Percentiles rank a stretch among this genome's conserved stretches.
Conservation (phyloP, 1,140 invertebrate genomes). For the Brachionus sp. region DNA sequence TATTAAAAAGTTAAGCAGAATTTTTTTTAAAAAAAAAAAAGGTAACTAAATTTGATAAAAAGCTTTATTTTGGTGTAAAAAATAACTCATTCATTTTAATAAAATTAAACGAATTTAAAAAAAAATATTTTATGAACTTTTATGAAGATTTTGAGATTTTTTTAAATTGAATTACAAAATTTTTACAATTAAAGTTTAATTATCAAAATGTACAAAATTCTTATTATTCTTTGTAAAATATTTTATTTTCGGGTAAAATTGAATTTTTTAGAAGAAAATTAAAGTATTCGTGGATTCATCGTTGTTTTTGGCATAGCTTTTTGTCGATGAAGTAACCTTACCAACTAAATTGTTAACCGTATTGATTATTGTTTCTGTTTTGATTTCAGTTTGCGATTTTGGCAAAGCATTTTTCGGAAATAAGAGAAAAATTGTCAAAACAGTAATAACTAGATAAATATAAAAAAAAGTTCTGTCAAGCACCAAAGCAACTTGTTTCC, state of each 20-base stretch:
- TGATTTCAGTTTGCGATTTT: neutral
- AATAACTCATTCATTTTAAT: too few relatives aligned
- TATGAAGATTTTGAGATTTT: too few relatives aligned
- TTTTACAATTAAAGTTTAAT: neutral
- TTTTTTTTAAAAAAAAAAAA: too few relatives aligned
- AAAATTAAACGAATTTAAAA: too few relatives aligned
- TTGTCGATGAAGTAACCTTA: neutral
- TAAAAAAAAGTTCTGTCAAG: conserved; percentile 58
- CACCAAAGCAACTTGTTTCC: conserved; percentile 56
- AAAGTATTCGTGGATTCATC: neutral
- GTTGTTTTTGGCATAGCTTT: neutral
- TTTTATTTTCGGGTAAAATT: neutral
- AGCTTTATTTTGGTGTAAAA: too few relatives aligned
- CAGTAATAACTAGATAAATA: conserved; percentile 62
- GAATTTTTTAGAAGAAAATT: neutral
- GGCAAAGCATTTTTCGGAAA: conserved; percentile 49
- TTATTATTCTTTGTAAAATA: neutral
- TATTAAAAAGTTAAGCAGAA: too few relatives aligned
- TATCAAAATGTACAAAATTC: neutral
- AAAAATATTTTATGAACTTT: too few relatives aligned
- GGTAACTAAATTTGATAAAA: too few relatives aligned
- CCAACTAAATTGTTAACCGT: neutral
- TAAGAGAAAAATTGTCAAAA: conserved; percentile 55
- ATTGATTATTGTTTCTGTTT: neutral
- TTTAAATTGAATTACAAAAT: too few relatives aligned